Evolutionary conservation across 2,113 vertebrate species (phyloP).

Genomic region (Pyrgilauda ruficollis): DNA sequence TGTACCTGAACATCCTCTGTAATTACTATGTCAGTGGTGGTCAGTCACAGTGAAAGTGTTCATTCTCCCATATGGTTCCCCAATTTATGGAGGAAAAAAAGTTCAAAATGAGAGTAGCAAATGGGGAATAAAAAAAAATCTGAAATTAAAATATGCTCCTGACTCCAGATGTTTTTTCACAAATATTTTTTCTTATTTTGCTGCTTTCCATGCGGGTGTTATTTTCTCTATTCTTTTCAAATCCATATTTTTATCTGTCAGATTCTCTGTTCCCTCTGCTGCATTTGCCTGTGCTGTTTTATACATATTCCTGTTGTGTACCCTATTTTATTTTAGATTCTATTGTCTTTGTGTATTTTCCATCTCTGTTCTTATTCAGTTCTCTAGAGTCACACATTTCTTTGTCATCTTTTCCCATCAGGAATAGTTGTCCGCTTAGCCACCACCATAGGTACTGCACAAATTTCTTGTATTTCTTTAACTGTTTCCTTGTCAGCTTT

Average conservation of each 20-base stretch:
- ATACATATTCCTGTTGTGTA: background rate
- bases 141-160: background rate
- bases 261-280: background rate
- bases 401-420: background rate
- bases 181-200: background rate
- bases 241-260: background rate
- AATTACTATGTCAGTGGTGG: background rate
- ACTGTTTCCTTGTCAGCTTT: background rate
- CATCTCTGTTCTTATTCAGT: background rate
- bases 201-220: background rate
- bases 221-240: background rate
- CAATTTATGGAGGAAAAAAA: background rate
- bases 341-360: background rate
- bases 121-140: background rate
- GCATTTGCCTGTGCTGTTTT: background rate
- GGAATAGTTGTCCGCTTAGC: background rate
- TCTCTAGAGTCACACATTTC: background rate
- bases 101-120: background rate
- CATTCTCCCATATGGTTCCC: background rate
- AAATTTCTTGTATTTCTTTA: background rate
- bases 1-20: background rate
- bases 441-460: background rate
- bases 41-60: background rate
- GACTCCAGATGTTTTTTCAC: background rate
- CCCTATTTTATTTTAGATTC: background rate